Evolutionary conservation across 2,888 invertebrate genomes (phyloP), one percentile per base, ranked within the genome.

Genomic region (Ypsolopha scabrella): DNA sequence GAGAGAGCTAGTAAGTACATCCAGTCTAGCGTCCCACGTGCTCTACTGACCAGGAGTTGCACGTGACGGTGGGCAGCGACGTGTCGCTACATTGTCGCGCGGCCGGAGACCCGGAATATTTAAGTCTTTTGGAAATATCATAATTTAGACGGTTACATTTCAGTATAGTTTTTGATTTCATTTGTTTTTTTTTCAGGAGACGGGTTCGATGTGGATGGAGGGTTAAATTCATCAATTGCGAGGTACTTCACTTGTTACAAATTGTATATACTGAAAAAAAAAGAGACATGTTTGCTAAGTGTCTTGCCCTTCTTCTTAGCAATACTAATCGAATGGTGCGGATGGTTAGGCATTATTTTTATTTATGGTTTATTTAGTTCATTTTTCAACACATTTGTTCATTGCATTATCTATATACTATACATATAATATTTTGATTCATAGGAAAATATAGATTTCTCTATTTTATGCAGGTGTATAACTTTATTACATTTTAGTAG

Each of bases 21-120:
- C n/a, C n/a, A n/a, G n/a, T n/a, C n/a, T 37, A 37, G 37, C 9
- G 9, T 37, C 7, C 9, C 9, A 37, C 9, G 37, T 37, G 9
- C 6, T 77, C 89, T 0, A 92, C 95, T 1, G 78, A 79, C 0
- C 89, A 58, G 92, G 94, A n/a, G n/a, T n/a, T n/a, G n/a, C n/a
- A n/a, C n/a, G n/a, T n/a, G n/a, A n/a, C n/a, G n/a, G 75, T 90
- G 94, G 58, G 86, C 91, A 63, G 90, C 57, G 80, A 91, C 0
- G 88, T 92, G 0, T 88, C 91, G 71, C 87, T 98, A 53, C 92
- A 96, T 75, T 98, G 98, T 67, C 89, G 92, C 53, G 97, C 96
- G 0, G 90, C 91, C 48, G 98, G 98, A 0, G 94, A 95, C 73
- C 98, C 98, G 0, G 89, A 88, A 48, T 1, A n/a, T n/a, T n/a